phyloP scores from a whole-genome alignment of 1,140 invertebrate genomes.

The Diplogasteroides magnus region DNA sequence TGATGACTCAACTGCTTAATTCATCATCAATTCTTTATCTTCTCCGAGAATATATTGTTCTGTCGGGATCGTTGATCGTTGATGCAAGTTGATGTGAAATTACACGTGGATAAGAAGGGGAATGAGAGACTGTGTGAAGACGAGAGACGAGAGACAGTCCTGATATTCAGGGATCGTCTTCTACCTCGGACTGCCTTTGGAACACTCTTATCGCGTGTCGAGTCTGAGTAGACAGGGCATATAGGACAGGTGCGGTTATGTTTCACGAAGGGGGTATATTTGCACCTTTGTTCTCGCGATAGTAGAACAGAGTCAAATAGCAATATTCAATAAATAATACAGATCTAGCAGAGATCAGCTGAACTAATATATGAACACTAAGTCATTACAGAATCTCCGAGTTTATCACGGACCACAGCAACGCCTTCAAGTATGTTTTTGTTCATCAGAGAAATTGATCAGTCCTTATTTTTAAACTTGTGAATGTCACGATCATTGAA shows the following conservation, averaged over 20 bases:
- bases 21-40: no score
- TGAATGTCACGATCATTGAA: no score
- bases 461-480: no score
- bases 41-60: no score
- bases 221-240: conserved; percentile 6
- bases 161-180: conserved; percentile 30
- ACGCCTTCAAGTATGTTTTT: conserved; percentile 11
- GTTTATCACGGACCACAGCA: conserved; percentile 21
- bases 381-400: conserved; percentile 19
- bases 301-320: no score
- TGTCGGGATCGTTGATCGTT: no score
- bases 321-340: no score
- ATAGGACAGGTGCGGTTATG: conserved; percentile 2
- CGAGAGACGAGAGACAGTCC: neutral
- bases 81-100: no score
- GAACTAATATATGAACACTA: conserved; percentile 1
- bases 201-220: conserved; percentile 19
- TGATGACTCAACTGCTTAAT: no score
- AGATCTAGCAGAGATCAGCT: no score
- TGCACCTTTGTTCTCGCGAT: no score
- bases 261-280: no score
- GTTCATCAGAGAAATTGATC: conserved; percentile 1
- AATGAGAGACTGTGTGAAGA: neutral
- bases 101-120: neutral
- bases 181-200: conserved; percentile 31